Percentiles rank a stretch among this genome's conserved stretches.
These are phyloP conservation scores for Rhynchomys soricoides DNA, from an alignment of 2,113 vertebrate genomes.

Conservation along the genomic window DNA sequence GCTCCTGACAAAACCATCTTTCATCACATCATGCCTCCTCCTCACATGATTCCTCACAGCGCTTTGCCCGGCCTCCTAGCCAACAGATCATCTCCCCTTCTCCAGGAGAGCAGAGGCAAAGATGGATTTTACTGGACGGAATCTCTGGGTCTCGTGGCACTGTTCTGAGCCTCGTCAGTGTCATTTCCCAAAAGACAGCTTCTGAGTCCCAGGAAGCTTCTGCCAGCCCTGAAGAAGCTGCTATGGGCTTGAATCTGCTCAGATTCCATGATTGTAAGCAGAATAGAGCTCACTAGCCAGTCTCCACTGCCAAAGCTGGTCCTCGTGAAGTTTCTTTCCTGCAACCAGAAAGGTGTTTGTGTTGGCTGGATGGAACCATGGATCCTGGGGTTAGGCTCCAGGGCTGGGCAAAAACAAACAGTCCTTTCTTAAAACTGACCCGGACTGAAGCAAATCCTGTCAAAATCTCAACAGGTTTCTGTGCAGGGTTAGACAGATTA, in stretches of 20 bases:
- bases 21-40: not conserved
- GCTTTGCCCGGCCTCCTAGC: too few relatives aligned
- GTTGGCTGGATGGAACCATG: not conserved
- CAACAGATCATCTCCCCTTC: not conserved
- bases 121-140: not conserved
- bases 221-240: not conserved
- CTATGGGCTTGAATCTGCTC: not conserved
- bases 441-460: not conserved
- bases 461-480: not conserved
- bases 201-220: not conserved
- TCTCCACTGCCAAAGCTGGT: not conserved
- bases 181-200: not conserved
- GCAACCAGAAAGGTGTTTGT: not conserved
- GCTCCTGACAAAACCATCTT: not conserved
- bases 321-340: not conserved
- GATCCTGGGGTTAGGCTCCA: not conserved
- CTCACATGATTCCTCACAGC: too few relatives aligned
- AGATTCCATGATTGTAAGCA: not conserved
- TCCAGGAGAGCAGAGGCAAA: not conserved
- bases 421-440: constrained; percentile 43
- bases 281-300: not conserved
- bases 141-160: not conserved
- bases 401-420: not conserved
- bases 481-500: not conserved
- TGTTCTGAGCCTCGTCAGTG: not conserved